phyloP scores from a whole-genome alignment of 2,888 invertebrate species.

The Yponomeuta evonymella region DNA sequence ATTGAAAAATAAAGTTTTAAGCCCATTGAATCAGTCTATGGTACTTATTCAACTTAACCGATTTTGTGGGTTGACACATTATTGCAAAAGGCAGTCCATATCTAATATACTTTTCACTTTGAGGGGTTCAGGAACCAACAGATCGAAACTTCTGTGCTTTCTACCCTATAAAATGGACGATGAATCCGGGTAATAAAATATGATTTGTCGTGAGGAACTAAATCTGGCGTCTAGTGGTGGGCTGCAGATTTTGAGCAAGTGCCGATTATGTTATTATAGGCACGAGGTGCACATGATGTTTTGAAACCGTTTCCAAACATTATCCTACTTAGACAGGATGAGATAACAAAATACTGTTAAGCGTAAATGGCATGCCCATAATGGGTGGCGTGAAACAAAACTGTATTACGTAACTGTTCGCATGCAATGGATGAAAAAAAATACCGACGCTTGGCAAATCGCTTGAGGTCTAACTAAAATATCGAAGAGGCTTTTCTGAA shows the following conservation, averaged over 20 bases:
- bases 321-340: background rate
- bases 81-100: no score
- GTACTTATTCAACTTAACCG: no score
- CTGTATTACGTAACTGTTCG: background rate
- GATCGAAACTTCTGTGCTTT: background rate
- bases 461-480: no score
- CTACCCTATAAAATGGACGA: conserved; percentile 18
- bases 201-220: conserved; percentile 8
- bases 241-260: background rate
- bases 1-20: no score
- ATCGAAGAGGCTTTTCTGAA: no score
- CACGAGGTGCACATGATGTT: background rate
- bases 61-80: no score
- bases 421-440: no score
- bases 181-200: conserved; percentile 17
- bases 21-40: no score
- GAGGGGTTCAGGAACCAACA: background rate
- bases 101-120: no score
- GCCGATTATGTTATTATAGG: background rate
- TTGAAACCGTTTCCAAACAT: background rate
- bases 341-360: background rate
- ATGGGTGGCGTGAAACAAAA: background rate
- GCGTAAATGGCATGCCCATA: background rate
- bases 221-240: background rate
- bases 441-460: no score